Conservation (phyloP, 2,113 vertebrate species). For the Solenodon paradoxus region DNA sequence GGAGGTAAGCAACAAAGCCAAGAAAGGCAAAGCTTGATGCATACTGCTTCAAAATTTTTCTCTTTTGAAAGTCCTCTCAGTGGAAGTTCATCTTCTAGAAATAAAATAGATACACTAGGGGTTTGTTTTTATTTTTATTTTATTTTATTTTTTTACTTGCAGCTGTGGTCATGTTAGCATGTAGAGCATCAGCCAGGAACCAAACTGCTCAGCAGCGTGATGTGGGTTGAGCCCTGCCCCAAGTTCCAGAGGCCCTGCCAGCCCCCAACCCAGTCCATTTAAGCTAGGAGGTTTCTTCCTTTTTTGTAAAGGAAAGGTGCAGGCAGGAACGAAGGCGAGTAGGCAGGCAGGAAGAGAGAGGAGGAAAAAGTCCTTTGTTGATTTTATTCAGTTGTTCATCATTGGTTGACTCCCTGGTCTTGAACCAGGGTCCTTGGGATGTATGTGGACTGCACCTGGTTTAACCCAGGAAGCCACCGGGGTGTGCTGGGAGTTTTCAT, state of each 20-base stretch:
- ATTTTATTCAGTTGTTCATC: too few relatives aligned
- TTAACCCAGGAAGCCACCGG: too few relatives aligned
- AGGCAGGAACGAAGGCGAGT: too few relatives aligned
- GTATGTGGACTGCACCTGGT: too few relatives aligned
- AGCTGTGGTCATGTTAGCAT: background rate
- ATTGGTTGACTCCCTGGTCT: too few relatives aligned
- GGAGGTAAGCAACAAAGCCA: background rate
- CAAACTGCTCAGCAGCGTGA: background rate
- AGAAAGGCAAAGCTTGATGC: background rate
- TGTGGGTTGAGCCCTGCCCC: conserved; percentile 32
- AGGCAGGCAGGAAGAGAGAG: too few relatives aligned
- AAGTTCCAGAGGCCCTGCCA: background rate
- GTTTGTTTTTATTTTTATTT: background rate
- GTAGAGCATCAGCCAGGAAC: background rate
- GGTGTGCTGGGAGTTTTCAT: background rate
- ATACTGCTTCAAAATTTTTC: background rate
- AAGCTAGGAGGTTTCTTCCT: conserved; percentile 11
- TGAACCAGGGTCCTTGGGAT: too few relatives aligned
- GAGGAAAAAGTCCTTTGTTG: too few relatives aligned
- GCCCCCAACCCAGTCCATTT: background rate
- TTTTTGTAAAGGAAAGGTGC: too few relatives aligned
- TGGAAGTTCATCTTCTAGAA: background rate
- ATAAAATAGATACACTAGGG: background rate
- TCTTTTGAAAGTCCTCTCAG: background rate
- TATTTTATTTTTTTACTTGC: background rate